Evolutionary conservation across 2,113 vertebrate species (phyloP).

Genomic region (Neopipo cinnamomea): DNA sequence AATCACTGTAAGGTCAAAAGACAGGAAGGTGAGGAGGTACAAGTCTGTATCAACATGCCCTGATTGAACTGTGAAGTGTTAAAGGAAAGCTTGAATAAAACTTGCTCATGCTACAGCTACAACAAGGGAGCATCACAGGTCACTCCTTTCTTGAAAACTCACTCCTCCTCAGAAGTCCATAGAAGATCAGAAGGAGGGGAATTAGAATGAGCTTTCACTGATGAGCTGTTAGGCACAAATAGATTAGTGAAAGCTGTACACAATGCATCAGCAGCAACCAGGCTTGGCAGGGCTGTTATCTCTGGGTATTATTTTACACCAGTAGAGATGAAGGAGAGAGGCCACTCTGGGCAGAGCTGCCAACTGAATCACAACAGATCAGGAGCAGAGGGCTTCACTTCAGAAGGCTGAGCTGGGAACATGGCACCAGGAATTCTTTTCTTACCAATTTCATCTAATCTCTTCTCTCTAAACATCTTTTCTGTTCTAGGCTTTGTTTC

Average conservation of each 20-base stretch:
- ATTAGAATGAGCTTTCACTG: slow-evolving; percentile 15
- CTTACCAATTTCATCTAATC: slow-evolving; percentile 26
- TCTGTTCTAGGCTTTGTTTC: slow-evolving; percentile 28
- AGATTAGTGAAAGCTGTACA: slow-evolving; percentile 18
- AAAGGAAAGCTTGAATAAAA: neutral
- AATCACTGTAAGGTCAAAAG: neutral
- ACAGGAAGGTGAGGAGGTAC: neutral
- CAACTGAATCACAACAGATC: neutral
- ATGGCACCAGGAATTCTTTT: neutral
- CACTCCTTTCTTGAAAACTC: neutral
- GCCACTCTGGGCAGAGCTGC: neutral
- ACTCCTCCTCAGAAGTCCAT: neutral
- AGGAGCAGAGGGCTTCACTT: slow-evolving; percentile 3
- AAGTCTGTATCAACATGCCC: neutral
- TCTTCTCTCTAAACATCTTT: slow-evolving; percentile 8
- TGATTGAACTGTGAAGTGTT: neutral
- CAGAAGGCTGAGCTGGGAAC: neutral
- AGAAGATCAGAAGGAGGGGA: neutral
- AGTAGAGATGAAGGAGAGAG: neutral
- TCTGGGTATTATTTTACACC: neutral
- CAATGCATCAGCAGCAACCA: neutral
- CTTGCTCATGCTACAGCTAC: neutral
- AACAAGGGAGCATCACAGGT: neutral
- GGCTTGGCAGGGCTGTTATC: neutral
- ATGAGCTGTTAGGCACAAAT: slow-evolving; percentile 4